Evolutionary conservation across 2,113 vertebrate genomes (phyloP).

Genomic region (Lanius ludovicianus): DNA sequence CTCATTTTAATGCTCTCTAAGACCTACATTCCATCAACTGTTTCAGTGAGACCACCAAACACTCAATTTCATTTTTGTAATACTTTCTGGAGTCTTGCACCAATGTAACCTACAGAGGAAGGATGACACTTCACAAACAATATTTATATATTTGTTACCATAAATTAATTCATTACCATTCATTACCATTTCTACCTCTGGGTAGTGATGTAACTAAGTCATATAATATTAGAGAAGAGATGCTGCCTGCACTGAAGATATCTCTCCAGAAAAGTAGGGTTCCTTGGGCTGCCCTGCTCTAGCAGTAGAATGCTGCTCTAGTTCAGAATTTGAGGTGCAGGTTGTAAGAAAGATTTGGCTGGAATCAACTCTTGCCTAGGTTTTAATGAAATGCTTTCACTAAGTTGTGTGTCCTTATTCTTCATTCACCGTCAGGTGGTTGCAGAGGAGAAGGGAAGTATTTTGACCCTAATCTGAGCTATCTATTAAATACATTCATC

Average conservation of each 20-base stretch:
- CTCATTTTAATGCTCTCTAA: slow-evolving; percentile 36
- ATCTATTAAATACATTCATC: neutral
- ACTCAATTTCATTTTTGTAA: slow-evolving; percentile 42
- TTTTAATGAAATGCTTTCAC: neutral
- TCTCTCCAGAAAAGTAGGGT: neutral
- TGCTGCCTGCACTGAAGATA: neutral
- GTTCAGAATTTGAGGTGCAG: neutral
- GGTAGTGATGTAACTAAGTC: neutral
- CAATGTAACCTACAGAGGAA: slow-evolving; percentile 21
- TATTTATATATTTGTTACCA: neutral
- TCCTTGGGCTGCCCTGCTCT: neutral
- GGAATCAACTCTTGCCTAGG: neutral
- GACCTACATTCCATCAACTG: neutral
- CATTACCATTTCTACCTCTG: neutral
- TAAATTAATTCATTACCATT: neutral
- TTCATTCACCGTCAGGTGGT: neutral
- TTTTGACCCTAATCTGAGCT: neutral
- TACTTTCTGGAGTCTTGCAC: slow-evolving; percentile 26
- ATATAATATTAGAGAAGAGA: neutral
- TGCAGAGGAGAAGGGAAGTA: neutral
- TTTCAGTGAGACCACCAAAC: slow-evolving; percentile 26
- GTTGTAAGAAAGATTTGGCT: neutral
- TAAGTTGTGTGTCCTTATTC: neutral
- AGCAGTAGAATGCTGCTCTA: neutral
- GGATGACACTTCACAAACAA: neutral